phyloP scores from a whole-genome alignment of 2,113 vertebrate species.

The Eira barbara region DNA sequence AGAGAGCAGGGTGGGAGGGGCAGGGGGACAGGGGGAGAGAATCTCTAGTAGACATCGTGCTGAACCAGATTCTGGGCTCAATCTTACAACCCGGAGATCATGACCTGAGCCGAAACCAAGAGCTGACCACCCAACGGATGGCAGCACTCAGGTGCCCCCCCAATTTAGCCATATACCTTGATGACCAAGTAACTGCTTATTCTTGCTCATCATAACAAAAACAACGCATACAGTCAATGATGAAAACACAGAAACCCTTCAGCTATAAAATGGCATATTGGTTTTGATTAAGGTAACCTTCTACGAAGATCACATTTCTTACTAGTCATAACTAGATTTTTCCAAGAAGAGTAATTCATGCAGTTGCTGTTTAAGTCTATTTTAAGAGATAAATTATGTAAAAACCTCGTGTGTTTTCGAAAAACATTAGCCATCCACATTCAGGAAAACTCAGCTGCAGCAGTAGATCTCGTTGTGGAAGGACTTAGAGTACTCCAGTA shows the following conservation, averaged over 20 bases:
- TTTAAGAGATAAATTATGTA: constrained; percentile 40
- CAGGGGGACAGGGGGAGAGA: neutral
- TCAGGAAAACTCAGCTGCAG: neutral
- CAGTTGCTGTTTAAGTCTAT: neutral
- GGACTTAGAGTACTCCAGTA: neutral
- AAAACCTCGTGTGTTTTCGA: neutral
- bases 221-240: neutral
- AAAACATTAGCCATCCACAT: neutral
- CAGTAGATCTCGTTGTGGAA: neutral
- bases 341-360: neutral
- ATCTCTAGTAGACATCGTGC: neutral
- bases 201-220: constrained; percentile 22
- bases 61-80: neutral
- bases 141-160: neutral
- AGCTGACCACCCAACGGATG: neutral
- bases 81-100: neutral
- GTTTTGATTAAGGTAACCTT: neutral
- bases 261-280: neutral
- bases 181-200: neutral
- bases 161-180: neutral
- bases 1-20: neutral
- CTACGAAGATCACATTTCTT: neutral
- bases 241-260: neutral
- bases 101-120: neutral
- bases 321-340: constrained; percentile 6